These are phyloP conservation scores for Rhogogaster chlorosoma DNA, from an alignment of 2,888 invertebrate genomes.

Conservation along the genomic window DNA sequence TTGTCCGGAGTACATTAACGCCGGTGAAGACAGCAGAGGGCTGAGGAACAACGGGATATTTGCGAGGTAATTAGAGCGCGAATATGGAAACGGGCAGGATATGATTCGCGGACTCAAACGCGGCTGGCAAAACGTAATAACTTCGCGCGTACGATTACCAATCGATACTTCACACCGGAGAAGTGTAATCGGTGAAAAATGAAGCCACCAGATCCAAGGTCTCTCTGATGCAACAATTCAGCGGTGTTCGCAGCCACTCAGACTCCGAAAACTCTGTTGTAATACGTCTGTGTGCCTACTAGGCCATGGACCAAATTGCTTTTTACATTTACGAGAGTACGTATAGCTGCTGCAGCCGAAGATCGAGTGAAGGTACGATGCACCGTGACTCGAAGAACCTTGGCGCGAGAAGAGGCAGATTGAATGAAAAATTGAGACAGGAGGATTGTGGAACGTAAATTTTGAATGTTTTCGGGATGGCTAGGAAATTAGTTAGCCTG, in stretches of 20 bases:
- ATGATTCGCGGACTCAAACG: background rate
- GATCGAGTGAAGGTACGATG: background rate
- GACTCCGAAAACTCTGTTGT: slow-evolving; percentile 14
- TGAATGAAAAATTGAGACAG: background rate
- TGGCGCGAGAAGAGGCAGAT: background rate
- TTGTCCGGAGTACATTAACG: slow-evolving; percentile 82
- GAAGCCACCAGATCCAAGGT: slow-evolving; percentile 25
- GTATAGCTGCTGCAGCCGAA: background rate
- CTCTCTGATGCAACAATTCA: slow-evolving; percentile 10
- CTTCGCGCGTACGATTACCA: background rate
- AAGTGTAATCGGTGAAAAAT: background rate
- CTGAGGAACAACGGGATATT: slow-evolving; percentile 83
- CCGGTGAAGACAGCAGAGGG: slow-evolving; percentile 81
- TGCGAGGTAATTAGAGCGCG: slow-evolving; percentile 79
- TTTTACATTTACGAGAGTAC: background rate
- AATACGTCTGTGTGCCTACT: background rate
- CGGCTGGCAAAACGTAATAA: background rate
- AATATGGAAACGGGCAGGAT: slow-evolving; percentile 40
- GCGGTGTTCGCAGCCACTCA: background rate
- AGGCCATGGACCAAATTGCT: slow-evolving; percentile 39
- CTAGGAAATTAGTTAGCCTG: background rate
- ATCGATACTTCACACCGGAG: background rate
- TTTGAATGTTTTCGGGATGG: background rate
- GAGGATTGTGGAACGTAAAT: background rate
- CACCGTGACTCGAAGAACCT: background rate